These are phyloP conservation scores for Pollachius pollachius DNA, from an alignment of 2,113 vertebrate species.

Conservation along the genomic window DNA sequence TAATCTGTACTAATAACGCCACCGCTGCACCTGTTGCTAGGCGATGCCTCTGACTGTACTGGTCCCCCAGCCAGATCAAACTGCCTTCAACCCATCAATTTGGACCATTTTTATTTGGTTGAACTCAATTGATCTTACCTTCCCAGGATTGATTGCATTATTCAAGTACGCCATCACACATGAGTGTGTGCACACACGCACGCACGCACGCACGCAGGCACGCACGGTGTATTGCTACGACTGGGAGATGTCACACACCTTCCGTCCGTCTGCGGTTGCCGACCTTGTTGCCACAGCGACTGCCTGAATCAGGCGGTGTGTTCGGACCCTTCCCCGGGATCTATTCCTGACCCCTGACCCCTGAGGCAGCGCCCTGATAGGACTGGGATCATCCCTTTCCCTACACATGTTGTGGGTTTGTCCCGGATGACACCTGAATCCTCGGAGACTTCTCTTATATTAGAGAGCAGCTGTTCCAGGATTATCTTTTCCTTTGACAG, in stretches of 20 bases:
- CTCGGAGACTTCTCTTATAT: conserved; percentile 64
- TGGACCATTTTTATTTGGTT: no score
- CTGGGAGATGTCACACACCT: background rate
- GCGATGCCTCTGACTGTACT: no score
- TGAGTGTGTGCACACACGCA: background rate
- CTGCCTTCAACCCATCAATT: no score
- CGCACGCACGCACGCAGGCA: background rate
- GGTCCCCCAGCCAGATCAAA: no score
- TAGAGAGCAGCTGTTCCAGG: conserved; percentile 72
- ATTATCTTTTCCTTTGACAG: conserved; percentile 67
- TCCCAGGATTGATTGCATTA: no score
- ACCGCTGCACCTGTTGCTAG: no score
- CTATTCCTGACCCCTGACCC: conserved; percentile 33
- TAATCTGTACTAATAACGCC: no score
- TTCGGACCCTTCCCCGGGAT: conserved; percentile 16
- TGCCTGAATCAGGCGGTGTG: conserved; percentile 29
- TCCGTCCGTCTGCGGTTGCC: conserved; percentile 38
- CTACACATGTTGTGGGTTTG: no score
- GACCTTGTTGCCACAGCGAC: conserved; percentile 50
- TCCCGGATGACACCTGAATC: conserved; percentile 43
- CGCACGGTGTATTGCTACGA: no score
- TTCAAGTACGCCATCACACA: background rate
- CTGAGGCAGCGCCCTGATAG: no score
- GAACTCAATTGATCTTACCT: no score
- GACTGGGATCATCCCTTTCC: no score